Evolutionary conservation across 2,797 vertebrate species (phyloP).

Genomic region (Gorsachius magnificus): DNA sequence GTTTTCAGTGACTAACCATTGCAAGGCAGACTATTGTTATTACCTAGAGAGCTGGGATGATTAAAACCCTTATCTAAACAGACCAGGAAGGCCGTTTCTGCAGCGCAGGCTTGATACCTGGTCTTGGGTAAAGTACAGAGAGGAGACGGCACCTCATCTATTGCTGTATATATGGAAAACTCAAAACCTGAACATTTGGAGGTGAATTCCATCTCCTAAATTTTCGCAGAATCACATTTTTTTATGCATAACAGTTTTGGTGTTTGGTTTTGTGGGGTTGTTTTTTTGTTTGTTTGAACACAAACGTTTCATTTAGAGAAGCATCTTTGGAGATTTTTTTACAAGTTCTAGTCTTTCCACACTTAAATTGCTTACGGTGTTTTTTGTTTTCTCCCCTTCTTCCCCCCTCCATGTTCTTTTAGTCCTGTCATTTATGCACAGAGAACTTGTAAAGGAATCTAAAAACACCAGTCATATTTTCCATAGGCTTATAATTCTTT

Average conservation of each 20-base stretch:
- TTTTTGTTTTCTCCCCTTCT: background rate
- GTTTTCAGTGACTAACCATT: background rate
- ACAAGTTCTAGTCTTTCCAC: background rate
- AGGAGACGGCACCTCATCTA: background rate
- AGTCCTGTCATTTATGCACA: background rate
- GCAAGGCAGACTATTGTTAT: background rate
- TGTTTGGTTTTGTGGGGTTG: background rate
- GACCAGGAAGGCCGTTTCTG: background rate
- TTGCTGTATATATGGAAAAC: background rate
- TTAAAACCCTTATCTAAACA: background rate
- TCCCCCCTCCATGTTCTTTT: background rate
- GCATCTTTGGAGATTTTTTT: background rate
- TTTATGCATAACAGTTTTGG: background rate
- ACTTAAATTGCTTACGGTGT: background rate
- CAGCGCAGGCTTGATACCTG: background rate
- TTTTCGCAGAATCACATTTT: background rate
- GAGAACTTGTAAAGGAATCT: background rate
- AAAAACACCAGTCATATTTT: fast-evolving
- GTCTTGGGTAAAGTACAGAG: background rate
- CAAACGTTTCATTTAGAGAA: background rate
- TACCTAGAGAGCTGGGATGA: background rate
- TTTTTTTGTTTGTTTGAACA: fast-evolving
- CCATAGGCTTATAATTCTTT: background rate
- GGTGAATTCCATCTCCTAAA: background rate
- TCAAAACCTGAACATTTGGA: background rate